A percentile compares a stretch with the other conserved stretches of the same genome.
These are phyloP conservation scores for Heliconius hewitsoni DNA, from an alignment of 1,140 invertebrate species.

Conservation along the genomic window DNA sequence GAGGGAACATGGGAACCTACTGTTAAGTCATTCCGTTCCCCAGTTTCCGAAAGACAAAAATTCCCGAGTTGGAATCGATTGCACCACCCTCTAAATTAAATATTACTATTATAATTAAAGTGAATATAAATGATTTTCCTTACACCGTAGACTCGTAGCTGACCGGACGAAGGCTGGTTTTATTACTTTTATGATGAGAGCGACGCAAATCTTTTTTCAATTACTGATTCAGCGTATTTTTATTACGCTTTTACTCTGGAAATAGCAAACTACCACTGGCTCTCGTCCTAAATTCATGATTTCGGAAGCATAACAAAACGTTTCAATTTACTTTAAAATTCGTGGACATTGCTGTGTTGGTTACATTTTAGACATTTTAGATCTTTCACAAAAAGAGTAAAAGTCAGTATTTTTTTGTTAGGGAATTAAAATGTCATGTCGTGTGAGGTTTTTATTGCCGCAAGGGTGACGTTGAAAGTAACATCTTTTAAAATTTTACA, in stretches of 20 bases:
- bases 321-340: constrained; percentile 33
- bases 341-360: constrained; percentile 21
- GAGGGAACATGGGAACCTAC: too few species aligned
- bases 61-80: too few species aligned
- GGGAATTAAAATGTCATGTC: constrained; percentile 30
- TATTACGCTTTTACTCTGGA: not conserved
- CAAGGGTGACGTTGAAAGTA: constrained; percentile 23
- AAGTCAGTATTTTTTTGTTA: constrained; percentile 14
- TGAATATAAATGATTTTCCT: too few species aligned
- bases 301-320: constrained; percentile 21
- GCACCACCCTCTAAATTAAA: too few species aligned
- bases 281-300: constrained; percentile 21
- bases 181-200: constrained; percentile 11
- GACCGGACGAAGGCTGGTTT: not conserved
- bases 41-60: too few species aligned
- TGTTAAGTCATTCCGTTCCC: too few species aligned
- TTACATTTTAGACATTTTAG: constrained; percentile 23
- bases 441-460: constrained; percentile 15
- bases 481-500: constrained; percentile 17
- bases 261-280: not conserved
- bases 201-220: constrained; percentile 1
- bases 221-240: constrained; percentile 11
- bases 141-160: not conserved
- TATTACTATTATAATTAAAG: too few species aligned
- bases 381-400: constrained; percentile 20